Evolutionary conservation across 2,113 vertebrate species (phyloP), one percentile per base, ranked within the genome.

Genomic region (Poeciliopsis retropinna): DNA sequence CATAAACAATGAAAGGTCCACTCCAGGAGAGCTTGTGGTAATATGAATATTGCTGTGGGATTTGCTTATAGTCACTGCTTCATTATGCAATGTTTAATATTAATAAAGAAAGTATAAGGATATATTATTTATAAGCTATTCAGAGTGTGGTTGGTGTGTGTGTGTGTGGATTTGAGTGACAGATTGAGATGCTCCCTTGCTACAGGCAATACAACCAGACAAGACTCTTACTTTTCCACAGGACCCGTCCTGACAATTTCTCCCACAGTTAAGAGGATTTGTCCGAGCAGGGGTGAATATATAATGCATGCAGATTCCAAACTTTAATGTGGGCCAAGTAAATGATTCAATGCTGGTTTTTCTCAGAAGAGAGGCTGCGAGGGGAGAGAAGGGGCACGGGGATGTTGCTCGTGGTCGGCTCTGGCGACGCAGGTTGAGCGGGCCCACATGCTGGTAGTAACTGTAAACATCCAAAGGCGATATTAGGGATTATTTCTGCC

Each of bases 41-140:
- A 91, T 87, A 82, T 83, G 92, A 91, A 92, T 92, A 88, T 92
- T 92, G 89, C 91, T 91, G 41, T 90, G 90, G 91, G 89, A 93
- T 91, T 92, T 91, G 84, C 91, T 92, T 89, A 90, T 86, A 89
- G 85, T 87, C 75, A 19, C 84, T 64, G 82, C 81, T 90, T 92
- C 90, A 93, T 93, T 93, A 93, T 93, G 91, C 91, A 88, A 82
- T 92, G 91, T 93, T 93, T 93, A 93, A 93, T 93, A 93, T 93
- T 93, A 91, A 93, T 93, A 93, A 89, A 93, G 92, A 90, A 88
- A 91, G 90, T 91, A 90, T 82, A 88, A 88, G 81, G 93, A 88
- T 95, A 86, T 94, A 95, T 97, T 93, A 96, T 96, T 95, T 88
- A 95, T 95, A 87, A 88, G 85, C 87, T 92, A 89, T 86, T 89